phyloP scores from a whole-genome alignment of 1,140 invertebrate species.

The Drosophila kanapiae region DNA sequence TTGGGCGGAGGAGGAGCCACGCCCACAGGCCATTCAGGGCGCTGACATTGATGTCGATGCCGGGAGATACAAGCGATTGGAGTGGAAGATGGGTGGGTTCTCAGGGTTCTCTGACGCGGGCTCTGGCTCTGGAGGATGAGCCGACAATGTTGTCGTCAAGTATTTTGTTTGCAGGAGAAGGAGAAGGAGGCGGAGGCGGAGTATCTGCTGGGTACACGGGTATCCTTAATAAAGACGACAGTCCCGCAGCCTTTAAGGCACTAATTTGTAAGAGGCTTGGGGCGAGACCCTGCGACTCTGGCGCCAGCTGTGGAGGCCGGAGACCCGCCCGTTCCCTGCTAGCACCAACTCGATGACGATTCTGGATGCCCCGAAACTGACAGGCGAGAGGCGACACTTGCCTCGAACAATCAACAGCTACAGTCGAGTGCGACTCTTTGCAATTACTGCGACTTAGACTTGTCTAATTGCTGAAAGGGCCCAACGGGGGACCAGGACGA shows the following conservation, averaged over 20 bases:
- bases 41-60: conserved; percentile 61
- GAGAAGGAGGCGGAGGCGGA: background rate
- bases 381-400: conserved; percentile 19
- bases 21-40: conserved; percentile 54
- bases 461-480: conserved; percentile 64
- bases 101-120: conserved; percentile 1
- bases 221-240: conserved; percentile 44
- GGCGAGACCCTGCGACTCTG: conserved; percentile 7
- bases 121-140: conserved; percentile 11
- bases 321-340: background rate
- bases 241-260: conserved; percentile 35
- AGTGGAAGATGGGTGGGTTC: background rate
- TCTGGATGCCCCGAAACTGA: conserved; percentile 1
- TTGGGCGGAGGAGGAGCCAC: conserved; percentile 4
- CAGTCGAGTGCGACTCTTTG: conserved; percentile 58
- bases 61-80: conserved; percentile 15
- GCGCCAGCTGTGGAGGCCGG: conserved; percentile 26
- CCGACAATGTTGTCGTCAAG: conserved; percentile 45
- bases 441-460: conserved; percentile 75
- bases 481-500: conserved; percentile 12
- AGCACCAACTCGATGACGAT: background rate
- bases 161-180: conserved; percentile 1
- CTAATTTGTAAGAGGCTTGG: conserved; percentile 36
- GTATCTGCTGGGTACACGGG: background rate
- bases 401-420: conserved; percentile 63